Evolutionary conservation across 2,113 vertebrate genomes (phyloP), one percentile per base, ranked within the genome.

Genomic region (Lontra canadensis): DNA sequence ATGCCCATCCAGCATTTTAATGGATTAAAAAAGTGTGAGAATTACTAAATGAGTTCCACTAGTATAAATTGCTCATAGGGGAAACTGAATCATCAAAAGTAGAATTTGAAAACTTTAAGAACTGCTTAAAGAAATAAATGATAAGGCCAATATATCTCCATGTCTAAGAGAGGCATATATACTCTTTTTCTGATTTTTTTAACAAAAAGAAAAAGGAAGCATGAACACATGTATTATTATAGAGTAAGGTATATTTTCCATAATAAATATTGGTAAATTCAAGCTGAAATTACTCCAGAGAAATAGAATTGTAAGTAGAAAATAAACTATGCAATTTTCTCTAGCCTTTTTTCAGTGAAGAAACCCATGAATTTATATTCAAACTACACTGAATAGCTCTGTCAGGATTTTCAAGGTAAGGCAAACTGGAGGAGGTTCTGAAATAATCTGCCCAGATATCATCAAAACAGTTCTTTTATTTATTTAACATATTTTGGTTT

Each of bases 91-190:
- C 44, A 94, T 63, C 59, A 55, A 73, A 94, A 47, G 6, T 78
- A 86, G 25, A 57, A 96, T 31, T 59, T 83, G 47, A 95, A 82
- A 88, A 90, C n/a, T 17, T 94, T 88, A 88, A 25, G 5, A 84
- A 61, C 10, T 81, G 2, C 47, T 31, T 76, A 84, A 82, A 90
- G 25, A 87, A 87, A 61, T 57, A 88, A 94, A 65, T 59, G 31
- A 61, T 74, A 25, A 84, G n/a, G 76, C n/a, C n/a, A 47, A 78
- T 86, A 25, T 47, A 59, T 18, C 31, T 76, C 73, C 17, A 42
- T 39, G 17, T 73, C 42, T 88, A n/a, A 6, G 20, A 57, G 14
- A 57, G 6, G n/a, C 36, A 81, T 74, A 67, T 23, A 39, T 42
- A 23, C 57, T 80, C 15, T 83, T 89, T 93, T 76, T 34, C 42